These are phyloP conservation scores for Neodiprion lecontei DNA, from an alignment of 1,140 invertebrate genomes.

Conservation along the genomic window DNA sequence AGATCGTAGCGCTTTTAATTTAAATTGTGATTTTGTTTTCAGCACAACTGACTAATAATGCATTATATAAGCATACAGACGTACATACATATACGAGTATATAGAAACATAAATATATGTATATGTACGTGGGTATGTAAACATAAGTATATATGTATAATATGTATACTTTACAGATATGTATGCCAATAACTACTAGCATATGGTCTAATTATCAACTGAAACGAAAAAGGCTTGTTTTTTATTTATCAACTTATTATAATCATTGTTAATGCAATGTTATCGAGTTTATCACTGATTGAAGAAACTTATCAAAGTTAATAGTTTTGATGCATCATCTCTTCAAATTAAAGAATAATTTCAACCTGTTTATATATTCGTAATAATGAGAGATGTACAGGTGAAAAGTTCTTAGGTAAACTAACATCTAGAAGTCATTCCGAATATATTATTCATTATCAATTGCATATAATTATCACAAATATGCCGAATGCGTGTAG, in stretches of 20 bases:
- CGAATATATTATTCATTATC: constrained; percentile 18
- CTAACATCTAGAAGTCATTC: constrained; percentile 12
- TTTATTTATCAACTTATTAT: background rate
- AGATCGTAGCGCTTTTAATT: background rate
- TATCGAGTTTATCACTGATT: background rate
- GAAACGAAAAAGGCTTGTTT: background rate
- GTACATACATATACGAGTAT: too few species aligned
- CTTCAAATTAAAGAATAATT: background rate
- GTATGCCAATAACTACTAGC: background rate
- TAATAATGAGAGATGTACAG: constrained; percentile 4
- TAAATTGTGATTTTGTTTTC: background rate
- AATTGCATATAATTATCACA: constrained; percentile 10
- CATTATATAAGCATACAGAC: background rate
- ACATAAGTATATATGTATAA: background rate
- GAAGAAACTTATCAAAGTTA: background rate
- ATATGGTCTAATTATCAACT: background rate
- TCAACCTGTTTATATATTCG: background rate
- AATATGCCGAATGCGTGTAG: background rate
- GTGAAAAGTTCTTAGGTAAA: background rate
- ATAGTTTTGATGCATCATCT: background rate
- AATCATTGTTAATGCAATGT: constrained; percentile 6
- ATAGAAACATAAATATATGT: background rate
- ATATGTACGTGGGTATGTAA: background rate
- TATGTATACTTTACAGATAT: background rate
- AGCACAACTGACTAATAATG: background rate